These are phyloP conservation scores for pig (Sus scrofa) DNA, from an alignment of 2,113 vertebrate genomes.

Conservation along the genomic window T2T-Sscrofa CM000828.6:22014501-22015000, in stretches of 20 bases:
- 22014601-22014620: background rate
- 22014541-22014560: background rate
- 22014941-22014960: background rate
- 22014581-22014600: conserved; percentile 35
- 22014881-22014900: background rate
- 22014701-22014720: background rate
- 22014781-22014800: background rate
- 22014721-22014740: conserved; percentile 36
- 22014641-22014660: background rate
- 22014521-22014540: background rate
- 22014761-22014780: background rate
- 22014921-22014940: background rate
- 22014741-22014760: background rate
- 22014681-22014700: background rate
- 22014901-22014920: background rate
- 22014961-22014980: background rate
- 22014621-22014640: conserved; percentile 8
- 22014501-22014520: background rate
- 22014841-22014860: conserved; percentile 6
- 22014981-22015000: conserved; percentile 27
- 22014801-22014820: conserved; percentile 59
- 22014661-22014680: background rate
- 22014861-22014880: background rate
- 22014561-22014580: background rate
- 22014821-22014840: background rate